Base-by-base conservation (phyloP, 2,888 invertebrate genomes). In the Apamea crenata region DNA sequence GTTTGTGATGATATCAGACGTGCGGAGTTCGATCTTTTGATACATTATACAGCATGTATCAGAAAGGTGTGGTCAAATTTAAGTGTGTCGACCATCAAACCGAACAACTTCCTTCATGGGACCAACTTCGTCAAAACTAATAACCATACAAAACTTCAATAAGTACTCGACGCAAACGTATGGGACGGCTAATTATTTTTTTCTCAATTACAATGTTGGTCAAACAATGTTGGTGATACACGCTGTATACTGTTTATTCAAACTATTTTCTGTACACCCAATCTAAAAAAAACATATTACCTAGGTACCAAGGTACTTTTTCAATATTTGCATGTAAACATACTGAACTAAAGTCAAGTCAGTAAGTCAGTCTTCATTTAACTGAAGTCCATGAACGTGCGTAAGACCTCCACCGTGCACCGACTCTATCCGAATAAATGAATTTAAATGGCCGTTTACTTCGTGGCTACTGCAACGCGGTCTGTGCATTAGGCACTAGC, bases 391-490 rank as follows among this genome's bases (percentile, higher is more conserved):
- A n/a, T 72, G 40, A 72, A 80, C 32, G 25, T 59, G 56, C 44
- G 68, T 56, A 36, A 74, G 53, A 36, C 12, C 7, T 71, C n/a
- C 12, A 56, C 47, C 29, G 56, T 72, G 66, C 80, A 59, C 29
- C 18, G 56, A 56, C 36, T 69, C 18, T 47, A 53, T 25, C 16
- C 50, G 81, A 81, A 81, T 81, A 81, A 76, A 81, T 81, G 70
- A 76, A 81, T 81, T 75, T 71, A 76, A 76, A 81, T 76, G 66
- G 69, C 76, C 76, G 29, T 47, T 81, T 74, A 63, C 29, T 59
- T 66, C 65, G 25, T 44, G 25, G 21, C 59, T 29, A 7, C 59
- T 66, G 81, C 81, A 81, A 8, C 66, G 6, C 59, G 50, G 53
- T 81, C 40, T n/a, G 32, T 36, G 70, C 76, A 71, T 81, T 61